Conservation (phyloP, 2,888 invertebrate genomes). For the Melinopterus prodromus region DNA sequence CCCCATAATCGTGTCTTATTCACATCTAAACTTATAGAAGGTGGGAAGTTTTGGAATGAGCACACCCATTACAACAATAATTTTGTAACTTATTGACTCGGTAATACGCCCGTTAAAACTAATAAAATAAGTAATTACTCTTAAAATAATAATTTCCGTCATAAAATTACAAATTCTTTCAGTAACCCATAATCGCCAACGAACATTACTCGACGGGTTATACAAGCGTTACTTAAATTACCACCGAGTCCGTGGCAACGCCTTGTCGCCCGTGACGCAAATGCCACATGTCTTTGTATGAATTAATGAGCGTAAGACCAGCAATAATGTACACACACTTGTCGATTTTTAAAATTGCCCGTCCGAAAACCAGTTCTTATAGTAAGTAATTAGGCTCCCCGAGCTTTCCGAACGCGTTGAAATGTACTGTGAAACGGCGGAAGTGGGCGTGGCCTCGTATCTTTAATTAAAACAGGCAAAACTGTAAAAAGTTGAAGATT, state of each 20-base stretch:
- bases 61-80: no score
- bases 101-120: no score
- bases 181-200: neutral
- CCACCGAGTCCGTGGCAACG: neutral
- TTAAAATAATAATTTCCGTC: no score
- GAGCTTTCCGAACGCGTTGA: neutral
- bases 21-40: no score
- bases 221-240: neutral
- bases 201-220: neutral
- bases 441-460: neutral
- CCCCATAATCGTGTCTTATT: no score
- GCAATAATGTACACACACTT: conserved; percentile 4
- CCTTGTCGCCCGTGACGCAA: neutral
- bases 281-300: neutral
- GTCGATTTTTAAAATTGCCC: neutral
- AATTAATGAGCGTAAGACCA: neutral
- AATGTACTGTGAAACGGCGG: neutral
- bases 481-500: conserved; percentile 4
- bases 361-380: neutral
- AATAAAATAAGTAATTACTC: no score
- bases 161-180: no score
- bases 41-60: no score
- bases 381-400: neutral
- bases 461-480: neutral
- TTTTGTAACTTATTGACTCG: no score